Base-by-base conservation (phyloP, 2,888 invertebrate genomes). In the Piscicola geometra region DNA sequence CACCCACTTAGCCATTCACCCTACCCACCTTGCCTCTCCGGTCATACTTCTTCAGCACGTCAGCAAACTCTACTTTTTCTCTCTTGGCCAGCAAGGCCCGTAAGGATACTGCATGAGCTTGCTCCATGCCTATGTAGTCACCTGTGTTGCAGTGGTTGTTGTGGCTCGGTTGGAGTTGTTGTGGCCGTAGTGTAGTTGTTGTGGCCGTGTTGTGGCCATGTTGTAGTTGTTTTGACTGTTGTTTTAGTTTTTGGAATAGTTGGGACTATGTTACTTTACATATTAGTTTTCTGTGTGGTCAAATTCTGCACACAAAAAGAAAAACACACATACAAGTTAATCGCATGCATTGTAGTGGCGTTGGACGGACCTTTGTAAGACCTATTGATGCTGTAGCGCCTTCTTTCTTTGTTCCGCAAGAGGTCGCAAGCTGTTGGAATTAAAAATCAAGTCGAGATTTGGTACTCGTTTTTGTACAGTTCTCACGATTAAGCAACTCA, bases 101-200 rank as follows among this genome's bases (percentile, higher is more conserved):
- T 35, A 90, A 83, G 21, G 36, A 15, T 1, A 73, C 64, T 21
- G 87, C 88, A 9, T 90, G 89, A 77, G 87, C 87, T 78, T 88
- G 86, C 76, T 90, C 90, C 80, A 90, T 81, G 0, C 90, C 90
- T 78, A 90, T 89, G 83, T 90, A 90, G 83, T 90, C 90, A 5
- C 90, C 90, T 60, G 89, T 41, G 60, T 25, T 9, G 5, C 12
- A 3, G 60, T 25, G 60, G 9, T 5, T 56, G 60, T 25, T 47
- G 9, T 47, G 50, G 50, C n/a, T 5, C 5, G 25, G 9, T 9
- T 18, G 60, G 9, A 21, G 5, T 56, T 3, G 9, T 5, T 56
- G 60, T 56, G 60, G 9, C 3, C n/a, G 25, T 47, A 15, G n/a
- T n/a, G n/a, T n/a, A n/a, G n/a, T n/a, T n/a, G n/a, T n/a, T n/a